Evolutionary conservation across 1,140 invertebrate genomes (phyloP), one percentile per base, ranked within the genome.

Genomic region (Diachasmimorpha longicaudata): DNA sequence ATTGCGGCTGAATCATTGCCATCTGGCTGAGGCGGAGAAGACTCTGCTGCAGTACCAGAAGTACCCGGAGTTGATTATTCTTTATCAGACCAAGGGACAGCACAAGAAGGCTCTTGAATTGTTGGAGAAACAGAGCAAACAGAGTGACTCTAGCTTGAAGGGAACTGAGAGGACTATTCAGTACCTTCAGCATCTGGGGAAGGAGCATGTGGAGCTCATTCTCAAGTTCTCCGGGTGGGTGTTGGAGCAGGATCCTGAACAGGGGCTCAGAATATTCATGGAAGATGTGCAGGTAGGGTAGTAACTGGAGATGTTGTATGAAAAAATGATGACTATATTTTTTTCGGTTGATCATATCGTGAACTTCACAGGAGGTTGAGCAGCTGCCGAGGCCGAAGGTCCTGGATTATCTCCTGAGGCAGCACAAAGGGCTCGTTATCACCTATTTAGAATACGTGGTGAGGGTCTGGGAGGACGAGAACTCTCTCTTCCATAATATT

Each of bases 211-310:
- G 78, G 93, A 96, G 79, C 87, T 99, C 42, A 98, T 99, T 81
- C 94, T 99, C 80, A 95, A 99, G 86, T 99, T 97, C 90, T 92
- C 97, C n/a, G 93, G 95, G 75, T 98, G 96, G 96, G 95, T 99
- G 55, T 86, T 99, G 19, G 92, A 93, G 77, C 91, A 94, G 81
- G 90, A 96, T 87, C 96, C 97, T 1, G 94, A 96, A 79, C 95
- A 98, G 87, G 98, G 97, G 11, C 87, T 99, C 0, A 94, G 95
- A 85, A 99, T 68, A 14, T 68, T 68, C 31, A 68, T 68, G 9
- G n/a, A 37, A n/a, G 23, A 68, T n/a, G 73, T 78, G 10, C 87
- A 93, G 70, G 96, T 31, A 31, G 31, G 31, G 31, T n/a, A n/a
- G n/a, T n/a, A n/a, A n/a, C n/a, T n/a, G n/a, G n/a, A n/a, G n/a